A percentile compares a stretch with the other conserved stretches of the same genome.
Conservation (phyloP, 2,113 vertebrate genomes). For the Mobula hypostoma region DNA sequence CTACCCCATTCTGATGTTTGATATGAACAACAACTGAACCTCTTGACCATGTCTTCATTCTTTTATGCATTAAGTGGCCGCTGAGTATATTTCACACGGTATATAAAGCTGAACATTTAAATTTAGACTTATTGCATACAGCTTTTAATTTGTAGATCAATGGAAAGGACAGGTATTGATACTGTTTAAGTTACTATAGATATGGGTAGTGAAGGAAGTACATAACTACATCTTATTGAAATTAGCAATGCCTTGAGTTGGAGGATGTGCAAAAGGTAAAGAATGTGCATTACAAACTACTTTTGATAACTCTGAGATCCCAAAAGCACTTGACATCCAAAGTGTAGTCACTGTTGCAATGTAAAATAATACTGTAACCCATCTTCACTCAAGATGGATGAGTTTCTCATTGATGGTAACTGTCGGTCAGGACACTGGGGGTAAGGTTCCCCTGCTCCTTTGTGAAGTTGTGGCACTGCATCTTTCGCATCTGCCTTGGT, state of each 20-base stretch:
- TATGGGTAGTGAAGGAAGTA: not conserved
- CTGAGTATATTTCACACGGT: not conserved
- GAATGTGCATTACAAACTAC: not conserved
- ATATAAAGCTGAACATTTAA: not conserved
- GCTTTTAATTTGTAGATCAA: not conserved
- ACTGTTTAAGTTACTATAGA: not conserved
- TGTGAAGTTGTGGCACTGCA: no score
- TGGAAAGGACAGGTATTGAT: not conserved
- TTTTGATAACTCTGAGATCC: not conserved
- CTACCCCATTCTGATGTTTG: no score
- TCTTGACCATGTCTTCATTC: no score
- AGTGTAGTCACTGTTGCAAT: no score
- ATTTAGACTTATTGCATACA: not conserved
- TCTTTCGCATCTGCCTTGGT: no score
- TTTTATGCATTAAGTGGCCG: no score
- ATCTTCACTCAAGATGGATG: no score
- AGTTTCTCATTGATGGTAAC: no score
- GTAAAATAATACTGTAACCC: no score
- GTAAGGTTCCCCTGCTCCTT: no score
- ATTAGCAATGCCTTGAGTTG: not conserved
- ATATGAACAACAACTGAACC: no score
- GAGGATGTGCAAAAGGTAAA: not conserved
- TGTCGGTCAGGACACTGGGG: no score
- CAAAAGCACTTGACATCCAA: not conserved
- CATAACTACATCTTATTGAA: not conserved